These are phyloP conservation scores for Hystrix brachyura DNA, from an alignment of 2,113 vertebrate genomes.

Conservation along the genomic window DNA sequence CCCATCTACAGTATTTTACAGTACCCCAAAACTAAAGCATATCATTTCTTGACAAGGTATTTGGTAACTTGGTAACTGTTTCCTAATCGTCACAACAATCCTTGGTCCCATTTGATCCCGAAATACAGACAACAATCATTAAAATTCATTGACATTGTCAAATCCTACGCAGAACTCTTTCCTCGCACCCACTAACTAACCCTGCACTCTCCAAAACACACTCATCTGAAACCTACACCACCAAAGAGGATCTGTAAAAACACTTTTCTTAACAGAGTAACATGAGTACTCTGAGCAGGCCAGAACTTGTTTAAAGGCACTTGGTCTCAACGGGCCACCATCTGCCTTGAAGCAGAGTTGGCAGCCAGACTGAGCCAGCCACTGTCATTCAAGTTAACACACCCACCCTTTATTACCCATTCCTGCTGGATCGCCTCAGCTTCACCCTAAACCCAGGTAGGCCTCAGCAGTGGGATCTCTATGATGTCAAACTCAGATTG, in stretches of 20 bases:
- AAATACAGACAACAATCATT: not conserved
- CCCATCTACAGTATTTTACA: not conserved
- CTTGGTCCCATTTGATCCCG: not conserved
- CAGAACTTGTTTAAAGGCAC: not conserved
- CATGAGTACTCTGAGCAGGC: not conserved
- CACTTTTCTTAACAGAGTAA: not conserved
- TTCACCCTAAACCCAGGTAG: not conserved
- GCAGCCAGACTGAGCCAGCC: not conserved
- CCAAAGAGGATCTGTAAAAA: not conserved
- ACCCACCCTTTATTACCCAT: not conserved
- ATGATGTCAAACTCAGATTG: not conserved
- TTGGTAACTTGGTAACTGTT: slow-evolving; percentile 11
- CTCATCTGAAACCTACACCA: not conserved
- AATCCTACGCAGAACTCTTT: not conserved
- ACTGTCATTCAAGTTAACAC: not conserved
- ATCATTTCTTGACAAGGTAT: slow-evolving; percentile 29
- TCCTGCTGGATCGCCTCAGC: not conserved
- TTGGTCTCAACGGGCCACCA: not conserved
- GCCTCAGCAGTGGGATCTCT: not conserved
- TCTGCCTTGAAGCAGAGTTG: not conserved
- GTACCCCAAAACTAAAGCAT: slow-evolving; percentile 11
- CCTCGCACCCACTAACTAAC: not conserved
- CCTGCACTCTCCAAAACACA: not conserved
- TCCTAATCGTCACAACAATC: slow-evolving; percentile 35
- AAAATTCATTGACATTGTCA: slow-evolving; percentile 12